phyloP scores from a whole-genome alignment of 2,797 vertebrate species.

The Gallirallus australis region DNA sequence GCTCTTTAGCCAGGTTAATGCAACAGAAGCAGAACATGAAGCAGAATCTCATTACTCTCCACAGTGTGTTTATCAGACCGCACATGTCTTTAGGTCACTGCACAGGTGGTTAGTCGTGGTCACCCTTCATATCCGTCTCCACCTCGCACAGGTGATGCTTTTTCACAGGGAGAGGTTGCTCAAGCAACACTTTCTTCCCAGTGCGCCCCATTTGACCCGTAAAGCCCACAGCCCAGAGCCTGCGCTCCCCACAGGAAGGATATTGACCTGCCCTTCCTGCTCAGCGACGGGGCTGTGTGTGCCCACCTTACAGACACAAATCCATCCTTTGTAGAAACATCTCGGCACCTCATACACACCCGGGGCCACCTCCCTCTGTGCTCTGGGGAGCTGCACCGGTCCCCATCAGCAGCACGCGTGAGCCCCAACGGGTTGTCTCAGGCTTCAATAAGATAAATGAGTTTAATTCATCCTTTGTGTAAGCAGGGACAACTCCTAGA shows the following conservation, averaged over 20 bases:
- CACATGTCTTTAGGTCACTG: accelerated
- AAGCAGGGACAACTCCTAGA: constrained; percentile 9
- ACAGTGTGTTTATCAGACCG: not conserved
- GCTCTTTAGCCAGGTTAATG: not conserved
- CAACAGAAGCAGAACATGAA: not conserved
- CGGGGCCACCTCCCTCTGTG: not conserved
- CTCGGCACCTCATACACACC: not conserved
- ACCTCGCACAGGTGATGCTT: not conserved
- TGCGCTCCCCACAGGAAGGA: accelerated
- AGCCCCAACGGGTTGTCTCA: not conserved
- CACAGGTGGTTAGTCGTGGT: accelerated
- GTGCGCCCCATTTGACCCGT: accelerated
- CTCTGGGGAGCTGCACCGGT: not conserved
- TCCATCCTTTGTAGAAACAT: not conserved
- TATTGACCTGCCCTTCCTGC: not conserved
- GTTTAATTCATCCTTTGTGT: constrained; percentile 54
- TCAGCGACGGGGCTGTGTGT: accelerated
- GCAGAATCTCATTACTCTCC: not conserved
- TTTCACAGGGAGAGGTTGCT: not conserved
- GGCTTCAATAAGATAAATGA: constrained; percentile 47
- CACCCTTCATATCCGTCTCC: not conserved
- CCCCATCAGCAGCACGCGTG: not conserved
- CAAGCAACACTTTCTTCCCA: not conserved
- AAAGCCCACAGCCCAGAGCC: not conserved
- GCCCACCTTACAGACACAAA: not conserved